These are phyloP conservation scores for Byasa hedistus DNA, from an alignment of 2,888 invertebrate genomes.

Conservation along the genomic window DNA sequence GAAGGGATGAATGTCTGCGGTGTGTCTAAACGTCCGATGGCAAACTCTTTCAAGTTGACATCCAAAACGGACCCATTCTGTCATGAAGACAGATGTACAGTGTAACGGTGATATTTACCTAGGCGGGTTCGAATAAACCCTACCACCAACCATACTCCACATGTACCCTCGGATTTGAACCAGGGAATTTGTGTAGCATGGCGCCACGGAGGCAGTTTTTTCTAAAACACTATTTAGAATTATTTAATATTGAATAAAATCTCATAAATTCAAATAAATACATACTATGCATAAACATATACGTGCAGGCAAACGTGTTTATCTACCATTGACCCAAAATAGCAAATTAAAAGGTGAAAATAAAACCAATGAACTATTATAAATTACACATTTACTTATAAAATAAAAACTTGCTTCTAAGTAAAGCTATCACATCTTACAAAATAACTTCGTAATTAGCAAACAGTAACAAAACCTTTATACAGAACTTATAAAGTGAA, in stretches of 20 bases:
- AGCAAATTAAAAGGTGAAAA: conserved; percentile 56
- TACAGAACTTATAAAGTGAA: conserved; percentile 67
- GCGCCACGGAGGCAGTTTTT: no score
- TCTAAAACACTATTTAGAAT: no score
- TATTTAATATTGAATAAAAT: neutral
- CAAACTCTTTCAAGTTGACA: no score
- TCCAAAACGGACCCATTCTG: no score
- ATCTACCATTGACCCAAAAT: conserved; percentile 51
- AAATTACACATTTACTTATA: conserved; percentile 70
- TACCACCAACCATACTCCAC: no score
- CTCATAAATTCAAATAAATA: neutral
- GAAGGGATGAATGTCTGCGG: no score
- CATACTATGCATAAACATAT: conserved; percentile 19
- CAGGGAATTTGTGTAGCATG: no score
- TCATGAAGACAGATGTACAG: no score
- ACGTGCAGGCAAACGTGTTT: conserved; percentile 53
- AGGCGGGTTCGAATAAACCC: no score
- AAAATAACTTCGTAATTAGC: conserved; percentile 58
- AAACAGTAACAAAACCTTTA: conserved; percentile 69
- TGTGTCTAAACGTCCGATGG: no score
- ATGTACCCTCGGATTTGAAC: no score
- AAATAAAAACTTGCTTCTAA: conserved; percentile 72
- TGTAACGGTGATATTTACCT: no score
- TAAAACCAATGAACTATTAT: conserved; percentile 67
- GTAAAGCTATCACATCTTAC: conserved; percentile 78